Evolutionary conservation across 2,113 vertebrate species (phyloP).

Genomic region (Gymnogyps californianus): DNA sequence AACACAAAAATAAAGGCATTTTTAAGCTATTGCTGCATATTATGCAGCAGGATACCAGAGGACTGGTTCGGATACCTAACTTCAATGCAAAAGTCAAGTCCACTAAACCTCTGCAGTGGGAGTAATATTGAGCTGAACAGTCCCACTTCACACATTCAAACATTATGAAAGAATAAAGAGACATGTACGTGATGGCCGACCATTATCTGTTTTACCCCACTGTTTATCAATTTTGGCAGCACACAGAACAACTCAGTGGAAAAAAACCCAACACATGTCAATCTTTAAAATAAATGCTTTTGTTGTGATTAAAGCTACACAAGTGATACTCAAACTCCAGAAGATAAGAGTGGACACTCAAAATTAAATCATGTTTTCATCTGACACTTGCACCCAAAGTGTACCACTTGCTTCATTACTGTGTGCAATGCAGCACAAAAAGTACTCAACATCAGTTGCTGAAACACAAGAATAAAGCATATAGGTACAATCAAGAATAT

Average conservation of each 20-base stretch:
- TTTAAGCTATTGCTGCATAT: conserved; percentile 1
- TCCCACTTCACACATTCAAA: conserved; percentile 10
- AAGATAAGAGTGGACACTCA: background rate
- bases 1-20: conserved; percentile 62
- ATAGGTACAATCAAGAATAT: background rate
- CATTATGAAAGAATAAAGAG: background rate
- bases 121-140: background rate
- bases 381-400: background rate
- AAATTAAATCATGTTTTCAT: background rate
- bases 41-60: conserved; percentile 27
- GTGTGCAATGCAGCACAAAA: background rate
- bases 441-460: background rate
- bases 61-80: background rate
- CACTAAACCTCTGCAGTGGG: background rate
- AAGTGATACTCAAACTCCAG: background rate
- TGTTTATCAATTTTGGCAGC: background rate
- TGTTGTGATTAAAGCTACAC: background rate
- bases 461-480: conserved; percentile 11
- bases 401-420: background rate
- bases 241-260: background rate
- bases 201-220: background rate
- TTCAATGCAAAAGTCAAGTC: background rate
- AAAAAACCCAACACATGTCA: background rate
- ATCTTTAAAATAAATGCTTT: background rate
- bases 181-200: background rate